These are phyloP conservation scores for Struthidea cinerea DNA, from an alignment of 2,113 vertebrate species.

Conservation along the genomic window DNA sequence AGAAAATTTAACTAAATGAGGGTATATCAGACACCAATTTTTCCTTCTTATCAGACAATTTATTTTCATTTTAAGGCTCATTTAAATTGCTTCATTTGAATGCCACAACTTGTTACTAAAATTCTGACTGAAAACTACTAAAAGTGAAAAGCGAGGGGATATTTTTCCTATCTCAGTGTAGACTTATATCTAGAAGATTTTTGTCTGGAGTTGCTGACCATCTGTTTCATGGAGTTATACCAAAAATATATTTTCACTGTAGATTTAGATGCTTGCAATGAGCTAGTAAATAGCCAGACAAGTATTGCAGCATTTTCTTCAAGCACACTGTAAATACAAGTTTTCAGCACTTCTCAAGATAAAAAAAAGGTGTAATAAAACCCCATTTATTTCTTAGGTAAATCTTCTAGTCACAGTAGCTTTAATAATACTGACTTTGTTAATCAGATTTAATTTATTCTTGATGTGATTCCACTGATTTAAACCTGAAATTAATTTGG, in stretches of 20 bases:
- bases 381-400: background rate
- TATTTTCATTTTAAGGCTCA: background rate
- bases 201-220: background rate
- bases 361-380: background rate
- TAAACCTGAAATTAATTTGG: background rate
- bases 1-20: background rate
- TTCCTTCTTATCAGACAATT: background rate
- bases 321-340: background rate
- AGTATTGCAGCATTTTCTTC: background rate
- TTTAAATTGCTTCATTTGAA: background rate
- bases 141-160: background rate
- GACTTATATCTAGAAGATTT: background rate
- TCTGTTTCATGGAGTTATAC: slow-evolving; percentile 20
- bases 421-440: background rate
- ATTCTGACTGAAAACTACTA: background rate
- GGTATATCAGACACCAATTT: background rate
- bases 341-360: background rate
- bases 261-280: background rate
- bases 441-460: background rate
- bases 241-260: slow-evolving; percentile 1
- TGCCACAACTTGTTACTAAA: background rate
- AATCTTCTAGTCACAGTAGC: background rate
- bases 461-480: background rate
- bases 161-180: background rate
- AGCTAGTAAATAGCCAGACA: background rate